Conservation (phyloP, 2,797 vertebrate genomes). For the Acanthopagrus latus region DNA sequence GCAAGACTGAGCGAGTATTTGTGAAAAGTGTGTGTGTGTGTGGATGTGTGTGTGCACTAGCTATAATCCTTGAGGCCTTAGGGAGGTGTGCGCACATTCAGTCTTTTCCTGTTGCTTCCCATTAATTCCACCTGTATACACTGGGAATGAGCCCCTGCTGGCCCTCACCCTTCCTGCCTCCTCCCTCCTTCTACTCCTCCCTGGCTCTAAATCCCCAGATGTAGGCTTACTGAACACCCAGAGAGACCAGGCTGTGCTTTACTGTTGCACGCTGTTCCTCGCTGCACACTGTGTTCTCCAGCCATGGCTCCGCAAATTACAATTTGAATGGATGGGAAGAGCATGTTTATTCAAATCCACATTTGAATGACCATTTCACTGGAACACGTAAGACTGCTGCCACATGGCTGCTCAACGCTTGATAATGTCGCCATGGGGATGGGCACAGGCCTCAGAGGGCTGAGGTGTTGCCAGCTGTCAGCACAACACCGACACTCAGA, state of each 20-base stretch:
- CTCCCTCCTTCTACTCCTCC: conserved; percentile 57
- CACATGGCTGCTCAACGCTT: conserved; percentile 66
- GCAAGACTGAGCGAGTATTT: conserved; percentile 40
- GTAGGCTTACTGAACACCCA: conserved; percentile 66
- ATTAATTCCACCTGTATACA: conserved; percentile 84
- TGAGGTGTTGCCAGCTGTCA: conserved; percentile 63
- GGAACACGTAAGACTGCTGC: conserved; percentile 59
- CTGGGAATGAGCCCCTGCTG: conserved; percentile 76
- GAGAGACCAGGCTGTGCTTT: conserved; percentile 50
- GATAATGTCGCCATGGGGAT: conserved; percentile 76
- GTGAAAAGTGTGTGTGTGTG: conserved; percentile 38
- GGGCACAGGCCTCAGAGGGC: conserved; percentile 40
- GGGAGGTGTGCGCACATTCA: conserved; percentile 72
- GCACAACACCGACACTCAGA: neutral
- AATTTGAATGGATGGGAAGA: conserved; percentile 59
- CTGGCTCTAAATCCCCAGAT: conserved; percentile 71
- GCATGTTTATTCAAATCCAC: conserved; percentile 71
- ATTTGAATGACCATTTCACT: conserved; percentile 69
- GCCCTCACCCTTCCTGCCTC: conserved; percentile 74
- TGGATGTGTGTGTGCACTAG: conserved; percentile 41
- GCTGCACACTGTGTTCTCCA: conserved; percentile 52
- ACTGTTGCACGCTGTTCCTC: conserved; percentile 45
- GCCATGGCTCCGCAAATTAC: conserved; percentile 45
- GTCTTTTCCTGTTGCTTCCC: conserved; percentile 78
- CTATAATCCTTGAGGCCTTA: conserved; percentile 73